Evolutionary conservation across 1,140 invertebrate species (phyloP), one percentile per base, ranked within the genome.

Genomic region (Anastrepha obliqua): DNA sequence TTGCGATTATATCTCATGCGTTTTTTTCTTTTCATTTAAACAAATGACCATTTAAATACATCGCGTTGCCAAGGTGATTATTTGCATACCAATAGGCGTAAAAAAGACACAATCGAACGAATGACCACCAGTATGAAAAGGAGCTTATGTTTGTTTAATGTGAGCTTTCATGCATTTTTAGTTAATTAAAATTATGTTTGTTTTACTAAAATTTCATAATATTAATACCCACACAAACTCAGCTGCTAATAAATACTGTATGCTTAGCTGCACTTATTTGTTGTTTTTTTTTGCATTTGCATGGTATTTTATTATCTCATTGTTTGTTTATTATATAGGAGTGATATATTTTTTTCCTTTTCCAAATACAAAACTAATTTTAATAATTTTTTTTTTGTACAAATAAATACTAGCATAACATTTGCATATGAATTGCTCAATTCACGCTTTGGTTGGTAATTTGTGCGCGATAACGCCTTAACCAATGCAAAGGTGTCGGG

Each of bases 141-240:
- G 1, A 81, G 74, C 74, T 81, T 81, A 81, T 81, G 47, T 55
- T 55, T 81, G 74, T 55, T 81, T 81, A 81, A 81, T 81, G 47
- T 29, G 47, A 58, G 74, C 74, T 81, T 81, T 81, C 74, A 81
- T 81, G 74, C 47, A 81, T 55, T 81, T 81, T 81, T 81, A 81
- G 74, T 81, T 81, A 81, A 81, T 81, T 81, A 81, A 81, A 81
- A 81, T 81, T 81, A 81, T 81, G 74, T 81, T 58, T 81, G n/a
- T 81, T 81, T 81, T 44, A 39, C 64, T 67, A 81, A 81, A 81
- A 81, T 81, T 55, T 20, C 74, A 81, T 81, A 81, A 81, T 74
- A 47, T 39, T 39, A 67, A 74, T 47, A 74, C 42, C 44, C 15
- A 44, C 67, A 44, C 65, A 67, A n/a, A 67, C 64, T 8, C 20